phyloP scores from a whole-genome alignment of 2,888 invertebrate genomes.

The Endotricha flammealis region DNA sequence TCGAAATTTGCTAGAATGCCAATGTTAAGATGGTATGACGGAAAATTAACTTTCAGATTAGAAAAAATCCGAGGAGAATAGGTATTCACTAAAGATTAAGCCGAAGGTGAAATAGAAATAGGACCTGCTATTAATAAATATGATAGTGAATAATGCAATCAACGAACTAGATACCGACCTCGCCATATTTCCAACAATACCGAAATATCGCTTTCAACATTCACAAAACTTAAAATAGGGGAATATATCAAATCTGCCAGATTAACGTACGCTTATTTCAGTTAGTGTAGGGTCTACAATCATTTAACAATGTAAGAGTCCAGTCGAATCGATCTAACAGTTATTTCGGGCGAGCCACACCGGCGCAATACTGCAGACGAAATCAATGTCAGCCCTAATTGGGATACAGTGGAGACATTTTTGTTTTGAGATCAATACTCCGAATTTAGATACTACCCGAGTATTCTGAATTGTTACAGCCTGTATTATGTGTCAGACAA shows the following conservation, averaged over 20 bases:
- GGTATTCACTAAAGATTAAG: too few relatives aligned
- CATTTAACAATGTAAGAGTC: neutral
- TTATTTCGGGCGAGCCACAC: conserved; percentile 49
- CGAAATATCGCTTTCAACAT: too few relatives aligned
- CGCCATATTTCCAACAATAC: too few relatives aligned
- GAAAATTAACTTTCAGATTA: too few relatives aligned
- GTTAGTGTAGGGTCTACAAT: conserved; percentile 10
- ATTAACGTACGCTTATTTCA: conserved; percentile 1
- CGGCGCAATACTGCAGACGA: conserved; percentile 45
- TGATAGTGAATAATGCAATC: too few relatives aligned
- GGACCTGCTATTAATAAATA: too few relatives aligned
- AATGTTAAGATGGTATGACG: too few relatives aligned
- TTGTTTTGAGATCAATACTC: conserved; percentile 45
- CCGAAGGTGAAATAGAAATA: too few relatives aligned
- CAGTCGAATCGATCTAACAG: conserved; percentile 37
- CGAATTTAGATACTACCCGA: conserved; percentile 17
- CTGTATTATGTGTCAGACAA: conserved; percentile 1
- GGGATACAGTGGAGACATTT: conserved; percentile 52
- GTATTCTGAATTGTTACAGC: conserved; percentile 1
- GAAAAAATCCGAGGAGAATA: too few relatives aligned
- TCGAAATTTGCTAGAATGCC: too few relatives aligned
- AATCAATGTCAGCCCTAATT: conserved; percentile 67
- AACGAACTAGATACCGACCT: too few relatives aligned
- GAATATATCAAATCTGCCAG: neutral
- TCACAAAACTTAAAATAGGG: too few relatives aligned